phyloP scores from a whole-genome alignment of 1,140 invertebrate genomes.

The Nasonia longicornis region DNA sequence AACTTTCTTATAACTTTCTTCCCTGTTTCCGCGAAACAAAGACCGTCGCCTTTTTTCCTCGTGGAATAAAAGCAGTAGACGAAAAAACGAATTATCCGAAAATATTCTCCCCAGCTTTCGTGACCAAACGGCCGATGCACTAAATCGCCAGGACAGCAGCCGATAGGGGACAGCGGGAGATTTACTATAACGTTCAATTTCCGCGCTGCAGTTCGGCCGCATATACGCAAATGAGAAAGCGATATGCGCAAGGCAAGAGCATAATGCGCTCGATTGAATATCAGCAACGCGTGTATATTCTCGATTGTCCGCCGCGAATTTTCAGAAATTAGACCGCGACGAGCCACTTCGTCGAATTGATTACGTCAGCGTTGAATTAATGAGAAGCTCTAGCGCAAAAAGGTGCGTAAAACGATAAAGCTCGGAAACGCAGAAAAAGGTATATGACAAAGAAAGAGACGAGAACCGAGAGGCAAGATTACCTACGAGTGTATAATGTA shows the following conservation, averaged over 20 bases:
- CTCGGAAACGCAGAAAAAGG: not conserved
- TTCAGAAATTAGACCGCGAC: no score
- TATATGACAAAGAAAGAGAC: not conserved
- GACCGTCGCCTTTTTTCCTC: not conserved
- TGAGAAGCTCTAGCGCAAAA: no score
- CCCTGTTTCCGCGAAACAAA: not conserved
- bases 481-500: not conserved
- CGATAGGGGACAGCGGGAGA: not conserved
- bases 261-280: conserved; percentile 1
- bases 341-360: no score
- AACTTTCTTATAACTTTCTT: not conserved
- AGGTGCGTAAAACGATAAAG: not conserved
- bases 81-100: no score
- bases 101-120: no score
- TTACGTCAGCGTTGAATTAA: no score
- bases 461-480: conserved; percentile 7
- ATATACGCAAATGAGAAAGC: not conserved
- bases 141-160: not conserved
- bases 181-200: conserved; percentile 6
- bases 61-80: not conserved
- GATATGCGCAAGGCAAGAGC: not conserved
- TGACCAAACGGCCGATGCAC: not conserved
- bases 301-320: not conserved
- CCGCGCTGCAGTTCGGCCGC: not conserved
- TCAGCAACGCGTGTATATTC: not conserved